Percentiles rank a stretch among this genome's conserved stretches.
These are phyloP conservation scores for Mercenaria mercenaria DNA, from an alignment of 1,140 invertebrate species.

Conservation along the genomic window DNA sequence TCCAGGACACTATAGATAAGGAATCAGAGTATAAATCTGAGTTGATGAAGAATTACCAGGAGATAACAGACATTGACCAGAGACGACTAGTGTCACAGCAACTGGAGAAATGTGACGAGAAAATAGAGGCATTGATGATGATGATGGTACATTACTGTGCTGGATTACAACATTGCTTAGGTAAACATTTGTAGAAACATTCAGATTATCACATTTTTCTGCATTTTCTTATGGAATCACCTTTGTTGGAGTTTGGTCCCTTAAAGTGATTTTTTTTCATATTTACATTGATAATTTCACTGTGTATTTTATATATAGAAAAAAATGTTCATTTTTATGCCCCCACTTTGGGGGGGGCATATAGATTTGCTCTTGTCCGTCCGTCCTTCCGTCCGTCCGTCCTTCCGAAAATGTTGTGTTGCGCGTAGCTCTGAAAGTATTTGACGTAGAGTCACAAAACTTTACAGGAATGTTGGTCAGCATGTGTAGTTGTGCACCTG, in stretches of 20 bases:
- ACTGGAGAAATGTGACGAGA: constrained; percentile 90
- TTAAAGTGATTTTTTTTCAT: not conserved
- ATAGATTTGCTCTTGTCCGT: too few species aligned
- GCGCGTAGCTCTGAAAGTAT: too few species aligned
- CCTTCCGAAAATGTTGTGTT: too few species aligned
- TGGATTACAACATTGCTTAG: constrained; percentile 90
- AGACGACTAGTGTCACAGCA: constrained; percentile 84
- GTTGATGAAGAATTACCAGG: constrained; percentile 85
- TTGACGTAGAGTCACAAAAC: too few species aligned
- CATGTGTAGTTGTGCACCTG: too few species aligned
- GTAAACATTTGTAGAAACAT: constrained; percentile 17
- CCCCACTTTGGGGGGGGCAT: too few species aligned
- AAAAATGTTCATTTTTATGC: too few species aligned
- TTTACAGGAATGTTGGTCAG: too few species aligned
- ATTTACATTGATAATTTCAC: not conserved
- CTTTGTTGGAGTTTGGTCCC: not conserved
- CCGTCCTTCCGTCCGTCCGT: too few species aligned
- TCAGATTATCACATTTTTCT: not conserved
- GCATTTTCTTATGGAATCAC: not conserved
- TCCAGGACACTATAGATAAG: constrained; percentile 90
- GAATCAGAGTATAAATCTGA: constrained; percentile 88
- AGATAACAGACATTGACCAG: constrained; percentile 87
- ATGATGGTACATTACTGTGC: constrained; percentile 95
- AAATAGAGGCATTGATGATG: constrained; percentile 92
- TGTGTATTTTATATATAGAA: not conserved